Evolutionary conservation across 2,797 vertebrate genomes (phyloP), one percentile per base, ranked within the genome.

Genomic region (Kryptolebias ocellatus): DNA sequence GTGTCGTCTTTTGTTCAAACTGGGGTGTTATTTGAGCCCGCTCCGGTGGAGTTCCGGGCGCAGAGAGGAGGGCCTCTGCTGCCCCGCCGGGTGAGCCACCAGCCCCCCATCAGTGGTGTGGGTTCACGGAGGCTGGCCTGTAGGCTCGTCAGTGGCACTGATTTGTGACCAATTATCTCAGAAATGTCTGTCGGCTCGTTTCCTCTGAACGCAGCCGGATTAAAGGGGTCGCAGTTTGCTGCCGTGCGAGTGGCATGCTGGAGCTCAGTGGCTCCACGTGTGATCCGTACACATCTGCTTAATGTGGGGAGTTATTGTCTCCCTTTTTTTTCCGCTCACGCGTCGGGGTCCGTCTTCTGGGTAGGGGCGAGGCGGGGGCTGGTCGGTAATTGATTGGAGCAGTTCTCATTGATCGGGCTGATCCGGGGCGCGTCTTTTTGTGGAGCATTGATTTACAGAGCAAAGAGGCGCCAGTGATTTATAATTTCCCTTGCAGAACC

Each of bases 51-150:
- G 76, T 62, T 85, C 69, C 60, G 70, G 83, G 68, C 74, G 65
- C 18, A 10, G 34, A 65, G 73, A 90, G 85, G 34, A 65, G 73
- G 91, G 85, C 92, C 92, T 87, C 50, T 27, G 14, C 67, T 71
- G 69, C 59, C 60, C 73, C 76, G 76, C 90, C 88, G 83, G 87
- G 16, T 66, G 82, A 91, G 62, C 87, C 83, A 82, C 83, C 45
- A 46, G 45, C 83, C 76, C 67, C 20, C 68, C 78, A 79, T 62
- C 81, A 74, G 51, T 46, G 55, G 76, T 69, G 51, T 67, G 74
- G 20, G 59, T 63, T 64, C 73, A 58, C 67, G 73, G 55, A 39
- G 34, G 57, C 37, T 18, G 81, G 82, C 74, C 79, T 79, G 78
- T 67, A 66, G 15, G 49, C 69, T 63, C 57, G 11, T 74, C 68